Base-by-base conservation (phyloP, 2,888 invertebrate species). In the Eupithecia vulgata region DNA sequence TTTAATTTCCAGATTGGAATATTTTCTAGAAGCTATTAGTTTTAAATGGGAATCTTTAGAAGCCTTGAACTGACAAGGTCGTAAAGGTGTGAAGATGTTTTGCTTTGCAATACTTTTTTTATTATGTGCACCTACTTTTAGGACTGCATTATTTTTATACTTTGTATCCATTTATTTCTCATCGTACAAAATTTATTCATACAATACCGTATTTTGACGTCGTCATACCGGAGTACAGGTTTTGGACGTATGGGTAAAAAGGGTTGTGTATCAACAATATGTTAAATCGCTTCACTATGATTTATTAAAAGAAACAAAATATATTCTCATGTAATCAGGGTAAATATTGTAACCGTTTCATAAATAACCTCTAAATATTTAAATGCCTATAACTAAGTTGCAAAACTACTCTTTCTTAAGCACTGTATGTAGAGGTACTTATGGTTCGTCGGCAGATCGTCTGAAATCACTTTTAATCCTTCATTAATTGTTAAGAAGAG, bases 181-280 rank as follows among this genome's bases (percentile, higher is more conserved):
- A 45, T 17, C 12, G 12, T 61, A 30, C 12, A n/a, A 30, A n/a
- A 48, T 1, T 21, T 21, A 10, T 52, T 21, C 45, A 45, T 62
- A 35, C 21, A 65, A 21, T 40, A 66, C 40, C 30, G 34, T 62
- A 62, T 67, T 52, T 21, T 52, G 34, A 57, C 67, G 52, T 74
- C 71, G 52, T 74, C 71, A 68, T 40, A 42, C n/a, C n/a, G 62
- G 37, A 62, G 61, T 52, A 68, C 62, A 62, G 65, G 68, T 42
- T 66, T 71, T 64, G 12, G 30, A 85, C 85, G 87, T 87, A 88
- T 91, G 91, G 91, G 90, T 93, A 92, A 89, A 52, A 90, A 90
- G 90, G 91, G 94, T 94, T 94, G 93, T 94, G 93, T 90, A 87
- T 90, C 89, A 61, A 87, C 87, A 86, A 69, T 94, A n/a, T 88